A percentile compares a stretch with the other conserved stretches of the same genome.
Evolutionary conservation across 2,113 vertebrate genomes (phyloP).

Genomic region (Hippocampus guttulatus): DNA sequence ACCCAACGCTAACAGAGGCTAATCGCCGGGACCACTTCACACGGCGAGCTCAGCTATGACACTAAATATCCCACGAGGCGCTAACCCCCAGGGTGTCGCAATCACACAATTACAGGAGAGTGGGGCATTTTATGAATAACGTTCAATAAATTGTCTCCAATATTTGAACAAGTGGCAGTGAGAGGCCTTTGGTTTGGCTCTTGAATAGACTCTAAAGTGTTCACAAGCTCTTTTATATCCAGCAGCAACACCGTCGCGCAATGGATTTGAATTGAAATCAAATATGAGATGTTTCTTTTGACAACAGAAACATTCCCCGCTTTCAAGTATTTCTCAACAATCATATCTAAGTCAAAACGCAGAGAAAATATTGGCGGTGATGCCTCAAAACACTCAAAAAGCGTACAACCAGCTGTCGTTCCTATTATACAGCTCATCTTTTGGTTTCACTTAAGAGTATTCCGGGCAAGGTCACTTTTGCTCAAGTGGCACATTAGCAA

Average conservation of each 20-base stretch:
- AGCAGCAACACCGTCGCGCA: neutral
- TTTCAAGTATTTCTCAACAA: neutral
- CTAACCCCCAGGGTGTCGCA: constrained; percentile 37
- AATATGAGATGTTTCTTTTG: neutral
- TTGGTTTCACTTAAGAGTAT: neutral
- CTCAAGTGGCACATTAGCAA: too few relatives aligned
- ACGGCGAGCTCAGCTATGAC: constrained; percentile 52
- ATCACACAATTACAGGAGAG: constrained; percentile 58
- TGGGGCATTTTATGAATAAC: constrained; percentile 54
- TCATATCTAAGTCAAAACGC: neutral
- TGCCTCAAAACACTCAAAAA: neutral
- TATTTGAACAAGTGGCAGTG: constrained; percentile 52
- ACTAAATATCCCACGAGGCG: constrained; percentile 56
- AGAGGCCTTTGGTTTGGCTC: constrained; percentile 50
- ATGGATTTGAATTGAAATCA: neutral
- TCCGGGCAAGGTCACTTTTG: too few relatives aligned
- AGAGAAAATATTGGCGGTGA: neutral
- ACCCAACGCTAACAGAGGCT: constrained; percentile 63
- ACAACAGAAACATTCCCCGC: neutral
- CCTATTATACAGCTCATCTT: neutral
- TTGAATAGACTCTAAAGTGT: constrained; percentile 39
- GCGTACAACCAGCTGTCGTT: neutral
- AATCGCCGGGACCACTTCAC: constrained; percentile 61
- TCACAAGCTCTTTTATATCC: constrained; percentile 34
- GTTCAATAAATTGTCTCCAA: constrained; percentile 59